Evolutionary conservation across 2,113 vertebrate genomes (phyloP), one percentile per base, ranked within the genome.

Genomic region (Uria aalge): DNA sequence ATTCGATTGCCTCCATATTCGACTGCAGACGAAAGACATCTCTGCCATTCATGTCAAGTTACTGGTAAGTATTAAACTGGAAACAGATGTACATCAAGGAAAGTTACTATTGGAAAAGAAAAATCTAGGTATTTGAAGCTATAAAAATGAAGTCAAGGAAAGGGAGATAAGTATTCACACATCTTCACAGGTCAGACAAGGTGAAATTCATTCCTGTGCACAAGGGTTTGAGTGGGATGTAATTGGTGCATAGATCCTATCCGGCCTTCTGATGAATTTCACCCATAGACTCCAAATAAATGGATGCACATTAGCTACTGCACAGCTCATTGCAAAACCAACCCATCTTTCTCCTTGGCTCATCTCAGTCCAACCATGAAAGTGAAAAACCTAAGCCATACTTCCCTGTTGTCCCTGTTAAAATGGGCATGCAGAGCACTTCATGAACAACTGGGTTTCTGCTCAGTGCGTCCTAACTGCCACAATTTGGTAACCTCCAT

Each of bases 71-170:
- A 57, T 84, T 87, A 86, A 94, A 78, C 59, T 75, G 52, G 63
- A 92, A 93, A 74, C 38, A 92, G 56, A 85, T 77, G 71, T 66
- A 66, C 62, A 76, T 90, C 74, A 94, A 77, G 93, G 47, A 67
- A 85, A 66, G 57, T 48, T 80, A 67, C 50, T 62, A 22, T 0
- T 71, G 38, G 77, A 91, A 83, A 95, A 79, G 73, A 88, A 93
- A 76, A 91, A 92, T 55, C 66, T 62, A 90, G 48, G 40, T 91
- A 85, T 85, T 63, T 92, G n/a, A 74, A 95, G 82, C n/a, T 32
- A 63, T 57, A 50, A 85, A 94, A 97, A 89, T 81, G 73, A 89
- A 77, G n/a, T 71, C 83, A 85, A 85, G 53, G 68, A 67, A 96
- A 75, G 29, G 22, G 40, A 87, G 56, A 62, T 87, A 87, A 75